Percentiles rank a stretch among this genome's conserved stretches.
phyloP scores from a whole-genome alignment of 2,113 vertebrate species.

The Hylia prasina region DNA sequence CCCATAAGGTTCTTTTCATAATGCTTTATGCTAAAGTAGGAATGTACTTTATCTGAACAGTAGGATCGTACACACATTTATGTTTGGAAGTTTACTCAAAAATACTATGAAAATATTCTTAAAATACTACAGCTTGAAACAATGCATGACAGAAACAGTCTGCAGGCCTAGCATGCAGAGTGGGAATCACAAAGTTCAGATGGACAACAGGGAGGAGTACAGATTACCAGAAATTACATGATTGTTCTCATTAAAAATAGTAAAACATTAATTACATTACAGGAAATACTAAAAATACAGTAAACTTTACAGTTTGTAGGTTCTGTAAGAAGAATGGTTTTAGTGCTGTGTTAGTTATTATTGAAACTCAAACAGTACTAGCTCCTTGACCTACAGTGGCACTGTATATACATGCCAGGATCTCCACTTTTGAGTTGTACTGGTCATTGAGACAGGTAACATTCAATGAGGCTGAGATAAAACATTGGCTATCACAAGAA shows the following conservation, averaged over 20 bases:
- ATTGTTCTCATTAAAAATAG: conserved; percentile 15
- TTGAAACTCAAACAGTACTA: neutral
- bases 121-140: conserved; percentile 23
- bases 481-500: neutral
- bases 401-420: neutral
- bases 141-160: neutral
- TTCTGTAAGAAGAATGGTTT: neutral
- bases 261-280: conserved; percentile 13
- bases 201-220: neutral
- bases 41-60: neutral
- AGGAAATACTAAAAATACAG: conserved; percentile 29
- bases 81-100: conserved; percentile 35
- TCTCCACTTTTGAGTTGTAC: neutral
- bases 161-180: conserved; percentile 19
- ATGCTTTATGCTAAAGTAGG: neutral
- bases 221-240: conserved; percentile 28
- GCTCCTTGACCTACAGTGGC: neutral
- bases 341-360: neutral
- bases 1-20: neutral
- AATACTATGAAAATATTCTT: conserved; percentile 18
- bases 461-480: neutral
- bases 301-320: neutral
- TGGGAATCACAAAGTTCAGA: neutral
- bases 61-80: neutral
- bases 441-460: neutral